Evolutionary conservation across 2,797 vertebrate genomes (phyloP).

Genomic region (Phataginus tetradactyla): DNA sequence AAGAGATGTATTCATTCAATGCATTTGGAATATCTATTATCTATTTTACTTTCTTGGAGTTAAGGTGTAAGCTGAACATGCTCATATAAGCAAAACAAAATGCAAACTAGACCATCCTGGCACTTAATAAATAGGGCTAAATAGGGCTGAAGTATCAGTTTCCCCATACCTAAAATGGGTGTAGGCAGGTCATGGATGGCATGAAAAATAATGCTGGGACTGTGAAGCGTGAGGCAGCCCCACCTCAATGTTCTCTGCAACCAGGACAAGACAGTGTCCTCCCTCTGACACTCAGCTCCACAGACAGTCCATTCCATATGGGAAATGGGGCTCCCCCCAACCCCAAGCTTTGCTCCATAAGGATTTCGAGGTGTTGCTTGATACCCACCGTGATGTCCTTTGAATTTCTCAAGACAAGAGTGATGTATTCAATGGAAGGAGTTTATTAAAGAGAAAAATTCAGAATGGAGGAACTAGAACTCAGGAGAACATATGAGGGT

Average conservation of each 20-base stretch:
- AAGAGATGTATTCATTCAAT: slow-evolving; percentile 52
- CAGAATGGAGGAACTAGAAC: background rate
- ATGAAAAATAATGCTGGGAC: slow-evolving; percentile 23
- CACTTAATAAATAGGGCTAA: slow-evolving; percentile 51
- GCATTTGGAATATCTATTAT: slow-evolving; percentile 34
- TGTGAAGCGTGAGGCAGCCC: slow-evolving; percentile 9
- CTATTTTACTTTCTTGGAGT: slow-evolving; percentile 52
- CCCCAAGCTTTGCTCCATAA: rapidly evolving
- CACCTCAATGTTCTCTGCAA: background rate
- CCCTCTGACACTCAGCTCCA: background rate
- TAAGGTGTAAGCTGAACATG: background rate
- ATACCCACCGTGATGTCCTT: background rate
- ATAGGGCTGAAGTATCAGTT: slow-evolving; percentile 54
- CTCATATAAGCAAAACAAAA: slow-evolving; percentile 49
- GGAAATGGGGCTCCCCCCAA: background rate
- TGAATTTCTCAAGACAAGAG: background rate
- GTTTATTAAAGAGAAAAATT: background rate
- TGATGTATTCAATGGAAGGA: background rate
- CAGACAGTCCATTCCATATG: background rate
- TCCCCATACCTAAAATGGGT: slow-evolving; percentile 74
- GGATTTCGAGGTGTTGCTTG: background rate
- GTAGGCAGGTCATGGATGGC: background rate
- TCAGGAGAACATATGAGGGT: background rate
- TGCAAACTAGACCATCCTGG: background rate
- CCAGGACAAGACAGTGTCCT: background rate